Base-by-base conservation (phyloP, 2,113 vertebrate genomes). In the Motacilla alba region DNA sequence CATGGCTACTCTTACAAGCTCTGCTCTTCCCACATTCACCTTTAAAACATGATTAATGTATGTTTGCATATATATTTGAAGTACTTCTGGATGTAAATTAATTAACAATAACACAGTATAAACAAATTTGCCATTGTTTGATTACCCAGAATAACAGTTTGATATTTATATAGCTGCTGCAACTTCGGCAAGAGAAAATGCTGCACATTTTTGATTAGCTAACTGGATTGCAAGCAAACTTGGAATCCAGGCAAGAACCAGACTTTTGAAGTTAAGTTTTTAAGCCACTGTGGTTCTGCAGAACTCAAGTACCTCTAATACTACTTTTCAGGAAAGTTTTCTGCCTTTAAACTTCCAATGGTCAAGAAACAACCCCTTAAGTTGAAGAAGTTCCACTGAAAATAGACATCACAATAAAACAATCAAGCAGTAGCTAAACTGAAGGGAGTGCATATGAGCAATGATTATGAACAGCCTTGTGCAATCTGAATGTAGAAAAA, bases 111-210 rank as follows among this genome's bases (percentile, higher is more conserved):
- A 94, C 81, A 73, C 70, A 87, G 52, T 92, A 77, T 77, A 96
- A 95, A 97, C 70, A 95, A 91, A 82, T 96, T 74, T 52, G 67
- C 72, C 74, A 63, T 93, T 94, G 90, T 95, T 95, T 97, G 95
- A 95, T 93, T 95, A 86, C 52, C 75, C 72, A 89, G 82, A 83
- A 66, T 82, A 94, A 85, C 82, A 75, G 94, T 87, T 90, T 67
- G 86, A 67, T 96, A 97, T 97, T 97, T 97, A 95, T 95, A 90
- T 46, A 90, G 95, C 93, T 93, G 93, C 87, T 95, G 94, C 87
- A 94, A 94, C 39, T 41, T 94, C 91, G 66, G 82, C 74, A 63
- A 89, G 60, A 78, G 91, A 97, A 97, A 97, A 90, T 41, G 62
- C 63, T 84, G 83, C 83, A 52, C 37, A 11, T 88, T 92, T 89